A percentile compares a stretch with the other conserved stretches of the same genome.
Evolutionary conservation across 1,140 invertebrate genomes (phyloP).

Genomic region (Pogonus chalceus): DNA sequence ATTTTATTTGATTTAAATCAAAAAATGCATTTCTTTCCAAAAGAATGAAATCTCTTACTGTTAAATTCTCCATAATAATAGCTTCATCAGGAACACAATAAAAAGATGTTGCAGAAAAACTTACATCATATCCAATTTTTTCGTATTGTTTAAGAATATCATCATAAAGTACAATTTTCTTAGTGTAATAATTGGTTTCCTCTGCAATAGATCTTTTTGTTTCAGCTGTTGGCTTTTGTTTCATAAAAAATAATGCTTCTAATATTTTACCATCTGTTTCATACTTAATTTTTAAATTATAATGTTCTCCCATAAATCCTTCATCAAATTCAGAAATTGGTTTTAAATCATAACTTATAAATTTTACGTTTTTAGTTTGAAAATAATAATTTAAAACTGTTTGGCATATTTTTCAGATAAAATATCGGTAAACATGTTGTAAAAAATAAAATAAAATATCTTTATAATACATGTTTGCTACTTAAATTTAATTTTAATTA

Average conservation of each 20-base stretch:
- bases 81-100: background rate
- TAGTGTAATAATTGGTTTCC: too few relatives aligned
- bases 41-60: background rate
- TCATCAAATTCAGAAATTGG: background rate
- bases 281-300: background rate
- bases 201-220: too few relatives aligned
- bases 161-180: too few relatives aligned
- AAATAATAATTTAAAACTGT: too few relatives aligned
- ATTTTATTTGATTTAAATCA: background rate
- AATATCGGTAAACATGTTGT: too few relatives aligned
- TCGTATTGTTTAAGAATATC: background rate
- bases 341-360: background rate
- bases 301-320: conserved; percentile 2
- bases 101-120: background rate
- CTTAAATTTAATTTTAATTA: too few relatives aligned
- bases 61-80: background rate
- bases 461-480: too few relatives aligned
- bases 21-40: background rate
- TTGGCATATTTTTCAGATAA: too few relatives aligned
- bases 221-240: too few relatives aligned
- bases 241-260: too few relatives aligned
- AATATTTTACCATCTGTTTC: background rate
- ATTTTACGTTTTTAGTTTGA: background rate
- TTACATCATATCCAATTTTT: background rate
- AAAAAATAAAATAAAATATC: too few relatives aligned